Evolutionary conservation across 2,113 vertebrate species (phyloP), one percentile per base, ranked within the genome.

Genomic region (Vulpes lagopus): DNA sequence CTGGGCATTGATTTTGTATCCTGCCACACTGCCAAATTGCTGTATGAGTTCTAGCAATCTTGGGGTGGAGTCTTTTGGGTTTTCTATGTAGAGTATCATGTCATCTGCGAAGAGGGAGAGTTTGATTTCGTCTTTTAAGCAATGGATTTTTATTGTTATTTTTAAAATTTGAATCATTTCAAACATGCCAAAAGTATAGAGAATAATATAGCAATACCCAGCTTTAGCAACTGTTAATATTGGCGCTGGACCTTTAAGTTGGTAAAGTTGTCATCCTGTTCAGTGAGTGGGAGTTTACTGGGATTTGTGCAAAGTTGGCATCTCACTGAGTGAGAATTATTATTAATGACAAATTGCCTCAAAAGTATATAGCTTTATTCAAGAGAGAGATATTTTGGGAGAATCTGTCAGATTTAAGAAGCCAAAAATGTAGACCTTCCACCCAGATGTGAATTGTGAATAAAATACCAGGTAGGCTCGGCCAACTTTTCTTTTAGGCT

Each of bases 321-420:
- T 90, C 65, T 89, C 62, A 57, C 15, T 83, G 78, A 85, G 27
- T 88, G 32, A 95, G 76, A 94, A 82, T 91, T 93, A 89, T 65
- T 94, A 25, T 95, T 92, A 94, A 38, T 76, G 57, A 94, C 84
- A 93, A 87, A 89, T 89, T 79, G 51, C n/a, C 20, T 95, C n/a
- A 95, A 64, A 95, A 78, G 4, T 82, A 5, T 74, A 19, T 94
- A 88, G 15, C 20, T 81, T 95, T 97, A 81, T 90, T 76, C 30
- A 57, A 93, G 38, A 79, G 83, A 57, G 87, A 97, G 93, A 82
- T 86, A 93, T 85, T 95, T 96, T 78, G 67, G 89, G 95, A 81
- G 97, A 96, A 25, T 22, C 19, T 35, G 8, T 65, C 8, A 91
- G 62, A 65, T 92, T 92, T 80, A 22, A 82, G 90, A 91, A 86